Percentiles rank a stretch among this genome's conserved stretches.
Conservation (phyloP, 2,888 invertebrate species). For the Eupeodes luniger region DNA sequence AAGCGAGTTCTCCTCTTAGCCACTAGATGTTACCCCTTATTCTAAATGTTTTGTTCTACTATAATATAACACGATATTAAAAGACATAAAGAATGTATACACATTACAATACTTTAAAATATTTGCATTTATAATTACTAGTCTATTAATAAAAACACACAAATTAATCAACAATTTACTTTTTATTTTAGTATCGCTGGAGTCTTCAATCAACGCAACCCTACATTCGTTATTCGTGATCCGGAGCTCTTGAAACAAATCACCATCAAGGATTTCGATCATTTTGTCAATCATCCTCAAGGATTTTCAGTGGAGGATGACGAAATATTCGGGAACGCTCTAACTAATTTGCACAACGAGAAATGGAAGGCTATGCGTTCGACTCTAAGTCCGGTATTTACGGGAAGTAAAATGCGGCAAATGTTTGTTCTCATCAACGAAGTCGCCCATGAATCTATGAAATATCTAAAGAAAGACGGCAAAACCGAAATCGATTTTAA, state of each 20-base stretch:
- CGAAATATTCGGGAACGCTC: slow-evolving; percentile 84
- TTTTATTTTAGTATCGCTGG: slow-evolving; percentile 84
- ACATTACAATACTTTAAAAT: no score
- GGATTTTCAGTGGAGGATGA: slow-evolving; percentile 83
- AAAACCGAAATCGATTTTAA: slow-evolving; percentile 79
- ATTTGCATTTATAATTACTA: no score
- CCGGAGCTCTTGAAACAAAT: slow-evolving; percentile 85
- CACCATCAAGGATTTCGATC: slow-evolving; percentile 86
- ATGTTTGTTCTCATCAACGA: slow-evolving; percentile 83
- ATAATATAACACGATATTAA: no score
- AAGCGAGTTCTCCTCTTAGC: no score
- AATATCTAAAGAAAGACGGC: slow-evolving; percentile 74
- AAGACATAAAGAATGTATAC: no score
- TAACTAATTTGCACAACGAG: slow-evolving; percentile 84
- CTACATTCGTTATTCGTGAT: slow-evolving; percentile 84
- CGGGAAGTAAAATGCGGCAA: slow-evolving; percentile 84
- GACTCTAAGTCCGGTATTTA: slow-evolving; percentile 84
- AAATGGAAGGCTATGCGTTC: slow-evolving; percentile 83
- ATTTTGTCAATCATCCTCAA: slow-evolving; percentile 84
- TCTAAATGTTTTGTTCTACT: no score
- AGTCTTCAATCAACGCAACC: slow-evolving; percentile 82
- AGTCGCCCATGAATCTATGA: slow-evolving; percentile 78
- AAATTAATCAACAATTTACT: no score
- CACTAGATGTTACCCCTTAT: no score
- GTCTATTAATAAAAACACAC: no score